These are phyloP conservation scores for Epicampocera succincta DNA, from an alignment of 2,888 invertebrate species.

Conservation along the genomic window DNA sequence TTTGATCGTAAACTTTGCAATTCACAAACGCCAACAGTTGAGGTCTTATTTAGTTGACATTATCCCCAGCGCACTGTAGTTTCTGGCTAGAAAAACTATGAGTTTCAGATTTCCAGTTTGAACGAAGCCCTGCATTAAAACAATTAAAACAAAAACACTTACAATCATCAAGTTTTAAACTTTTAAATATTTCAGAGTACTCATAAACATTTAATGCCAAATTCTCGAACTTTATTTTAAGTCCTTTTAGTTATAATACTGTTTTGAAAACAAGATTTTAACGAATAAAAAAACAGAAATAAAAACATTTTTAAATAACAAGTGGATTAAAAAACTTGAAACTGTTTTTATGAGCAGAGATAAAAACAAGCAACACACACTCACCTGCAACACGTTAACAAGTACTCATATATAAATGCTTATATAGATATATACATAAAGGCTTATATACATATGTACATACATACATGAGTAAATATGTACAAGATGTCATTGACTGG, in stretches of 20 bases:
- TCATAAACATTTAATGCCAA: conserved; percentile 4
- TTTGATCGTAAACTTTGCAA: too few species aligned
- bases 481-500: too few species aligned
- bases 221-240: conserved; percentile 3
- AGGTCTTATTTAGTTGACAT: too few species aligned
- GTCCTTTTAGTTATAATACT: conserved; percentile 40
- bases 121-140: too few species aligned
- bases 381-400: background rate
- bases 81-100: too few species aligned
- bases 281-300: conserved; percentile 5
- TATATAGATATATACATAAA: background rate
- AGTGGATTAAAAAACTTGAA: conserved; percentile 43
- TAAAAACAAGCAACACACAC: conserved; percentile 13
- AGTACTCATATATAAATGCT: background rate
- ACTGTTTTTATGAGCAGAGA: conserved; percentile 22
- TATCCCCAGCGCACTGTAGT: too few species aligned
- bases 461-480: too few species aligned
- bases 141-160: background rate
- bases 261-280: conserved; percentile 33
- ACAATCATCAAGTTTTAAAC: background rate
- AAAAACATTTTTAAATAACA: conserved; percentile 12
- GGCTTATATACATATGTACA: too few species aligned
- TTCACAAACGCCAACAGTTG: too few species aligned
- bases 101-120: too few species aligned
- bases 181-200: background rate